Evolutionary conservation across 2,888 invertebrate species (phyloP).

Genomic region (Anaspis maculata): DNA sequence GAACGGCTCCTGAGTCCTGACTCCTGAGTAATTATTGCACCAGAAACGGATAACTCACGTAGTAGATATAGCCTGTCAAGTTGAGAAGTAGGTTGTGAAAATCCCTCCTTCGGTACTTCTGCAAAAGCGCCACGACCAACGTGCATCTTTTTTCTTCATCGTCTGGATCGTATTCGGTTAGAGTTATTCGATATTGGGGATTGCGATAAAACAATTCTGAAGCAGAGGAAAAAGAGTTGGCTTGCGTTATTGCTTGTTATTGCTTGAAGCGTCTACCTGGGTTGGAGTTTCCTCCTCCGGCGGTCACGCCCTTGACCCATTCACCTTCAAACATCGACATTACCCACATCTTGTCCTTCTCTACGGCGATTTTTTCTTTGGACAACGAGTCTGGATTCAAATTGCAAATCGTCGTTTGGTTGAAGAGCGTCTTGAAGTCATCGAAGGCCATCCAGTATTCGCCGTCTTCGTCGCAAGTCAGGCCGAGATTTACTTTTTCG

Average conservation of each 20-base stretch:
- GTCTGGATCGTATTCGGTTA: slow-evolving; percentile 71
- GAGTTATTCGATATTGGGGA: no score
- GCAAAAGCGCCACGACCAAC: slow-evolving; percentile 89
- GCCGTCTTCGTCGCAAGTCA: slow-evolving; percentile 87
- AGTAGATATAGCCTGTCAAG: slow-evolving; percentile 92
- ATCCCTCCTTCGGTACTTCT: slow-evolving; percentile 88
- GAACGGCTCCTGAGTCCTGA: no score
- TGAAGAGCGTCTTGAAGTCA: slow-evolving; percentile 79
- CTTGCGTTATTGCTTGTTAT: no score
- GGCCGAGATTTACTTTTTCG: slow-evolving; percentile 77
- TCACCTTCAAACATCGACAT: slow-evolving; percentile 89
- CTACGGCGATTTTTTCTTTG: slow-evolving; percentile 56
- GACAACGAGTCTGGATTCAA: slow-evolving; percentile 88
- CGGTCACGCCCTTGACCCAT: no score
- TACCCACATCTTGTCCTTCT: slow-evolving; percentile 82
- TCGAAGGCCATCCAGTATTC: slow-evolving; percentile 97
- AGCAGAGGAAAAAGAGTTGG: no score
- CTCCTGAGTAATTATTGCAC: no score
- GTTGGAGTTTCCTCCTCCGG: slow-evolving; percentile 82
- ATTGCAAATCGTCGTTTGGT: slow-evolving; percentile 85
- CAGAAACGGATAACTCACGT: no score
- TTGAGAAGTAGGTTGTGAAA: slow-evolving; percentile 88
- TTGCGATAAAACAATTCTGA: no score
- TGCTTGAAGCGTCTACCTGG: no score
- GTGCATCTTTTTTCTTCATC: slow-evolving; percentile 89